Evolutionary conservation across 2,888 invertebrate genomes (phyloP), one percentile per base, ranked within the genome.

Genomic region (Augochlorella aurata): DNA sequence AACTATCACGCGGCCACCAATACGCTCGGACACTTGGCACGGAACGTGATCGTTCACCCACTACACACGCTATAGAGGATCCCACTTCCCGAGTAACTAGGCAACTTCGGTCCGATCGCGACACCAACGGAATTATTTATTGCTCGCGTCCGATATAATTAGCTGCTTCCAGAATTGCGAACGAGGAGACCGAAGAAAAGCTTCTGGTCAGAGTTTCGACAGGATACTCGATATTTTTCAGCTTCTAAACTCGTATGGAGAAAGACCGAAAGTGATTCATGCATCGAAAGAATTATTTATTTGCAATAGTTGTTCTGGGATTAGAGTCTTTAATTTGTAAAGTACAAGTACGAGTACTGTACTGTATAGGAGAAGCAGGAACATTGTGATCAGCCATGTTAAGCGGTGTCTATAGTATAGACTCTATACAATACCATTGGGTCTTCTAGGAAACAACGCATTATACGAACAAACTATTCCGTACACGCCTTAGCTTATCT

Each of bases 1-100:
- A 54, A 47, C 63, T 10, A 49, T 65, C 44, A n/a, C 65, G 7
- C 65, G 24, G 65, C 9, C 12, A 47, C 45, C 21, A 21, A 45
- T 49, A n/a, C 45, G 67, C 67, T 49, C 24, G 16, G 45, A 24
- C 49, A 47, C 47, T 67, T 24, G 47, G 47, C 24, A 44, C 65
- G 44, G 38, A 63, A 63, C 63, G 18, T 63, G 38, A 65, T 44
- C n/a, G 65, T 65, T 38, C 65, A 65, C 10, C 44, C 65, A n/a
- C n/a, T 7, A n/a, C 44, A 65, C 18, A 38, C 38, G 38, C 38
- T 38, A 38, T 63, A 18, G 3, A 18, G 29, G 63, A 63, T 63
- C n/a, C 44, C 44, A 44, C 44, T 44, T 38, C 12, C 1, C 38
- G 38, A 18, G n/a, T 44, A 44, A 44, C 38, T 65, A 44, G 38